Evolutionary conservation across 1,140 invertebrate species (phyloP).

Genomic region (Drosophila saltans): DNA sequence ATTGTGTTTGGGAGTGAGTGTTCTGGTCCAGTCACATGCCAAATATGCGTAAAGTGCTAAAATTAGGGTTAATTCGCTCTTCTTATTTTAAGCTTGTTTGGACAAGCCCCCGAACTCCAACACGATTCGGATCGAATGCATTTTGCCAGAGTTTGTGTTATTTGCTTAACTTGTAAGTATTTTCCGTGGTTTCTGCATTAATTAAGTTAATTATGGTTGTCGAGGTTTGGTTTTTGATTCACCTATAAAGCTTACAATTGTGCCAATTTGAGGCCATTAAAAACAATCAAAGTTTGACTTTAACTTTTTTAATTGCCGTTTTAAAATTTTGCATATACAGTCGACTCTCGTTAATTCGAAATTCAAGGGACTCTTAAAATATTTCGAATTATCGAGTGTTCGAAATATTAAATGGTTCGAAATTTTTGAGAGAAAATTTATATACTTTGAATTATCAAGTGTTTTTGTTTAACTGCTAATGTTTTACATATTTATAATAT

Average conservation of each 20-base stretch:
- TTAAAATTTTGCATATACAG: not conserved
- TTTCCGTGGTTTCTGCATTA: not conserved
- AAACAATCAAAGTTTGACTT: not conserved
- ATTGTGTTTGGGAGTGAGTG: not conserved
- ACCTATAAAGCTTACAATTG: not conserved
- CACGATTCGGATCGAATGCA: not conserved
- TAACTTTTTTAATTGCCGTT: no score
- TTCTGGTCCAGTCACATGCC: constrained; percentile 2
- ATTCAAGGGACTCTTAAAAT: no score
- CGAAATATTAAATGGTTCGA: no score
- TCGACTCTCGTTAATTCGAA: no score
- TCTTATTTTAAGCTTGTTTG: constrained; percentile 33
- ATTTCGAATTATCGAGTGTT: no score
- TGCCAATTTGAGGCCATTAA: not conserved
- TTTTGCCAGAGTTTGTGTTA: no score
- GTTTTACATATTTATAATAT: no score
- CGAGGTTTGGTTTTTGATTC: not conserved
- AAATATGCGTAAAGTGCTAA: constrained; percentile 24
- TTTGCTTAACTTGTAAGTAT: not conserved
- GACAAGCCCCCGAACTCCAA: not conserved
- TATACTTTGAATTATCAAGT: no score
- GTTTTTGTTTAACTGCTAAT: no score
- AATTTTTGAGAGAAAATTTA: no score
- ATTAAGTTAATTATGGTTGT: not conserved
- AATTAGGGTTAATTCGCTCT: constrained; percentile 35